Base-by-base conservation (phyloP, 2,888 invertebrate species). In the Dasysyrphus albostriatus region DNA sequence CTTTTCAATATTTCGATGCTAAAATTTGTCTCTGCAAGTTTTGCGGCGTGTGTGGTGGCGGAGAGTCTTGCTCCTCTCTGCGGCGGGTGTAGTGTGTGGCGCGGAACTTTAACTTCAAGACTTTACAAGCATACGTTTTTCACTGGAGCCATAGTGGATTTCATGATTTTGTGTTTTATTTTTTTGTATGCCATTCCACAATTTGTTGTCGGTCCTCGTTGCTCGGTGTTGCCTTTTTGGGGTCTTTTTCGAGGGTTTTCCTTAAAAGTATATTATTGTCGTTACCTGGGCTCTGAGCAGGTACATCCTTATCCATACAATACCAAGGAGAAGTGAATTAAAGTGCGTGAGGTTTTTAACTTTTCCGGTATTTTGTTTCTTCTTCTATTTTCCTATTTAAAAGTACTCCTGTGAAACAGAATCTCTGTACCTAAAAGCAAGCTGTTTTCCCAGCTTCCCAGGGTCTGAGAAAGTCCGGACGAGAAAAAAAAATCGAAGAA, bases 61-160 rank as follows among this genome's bases (percentile, higher is more conserved):
- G 87, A 87, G 87, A 83, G 87, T 83, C 79, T 83, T 78, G 74
- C 83, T 87, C 83, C 83, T 87, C 87, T 87, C 87, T 83, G 87
- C 72, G 74, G 87, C 87, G 87, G 87, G 87, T 87, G 87, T 87
- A 83, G 77, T 70, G 87, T 83, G 83, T 83, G 83, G 87, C 83
- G 87, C 87, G 87, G 87, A 83, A 87, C 83, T 44, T 67, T 49
- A 67, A 67, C 67, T 67, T 78, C 54, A 84, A 84, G 75, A 58
- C 70, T 76, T 37, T 72, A 72, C 47, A 34, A 83, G 85, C 87
- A 87, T 87, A 87, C 87, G 87, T 87, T 85, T 67, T 70, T 74
- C 65, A 72, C 61, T 39, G 59, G 81, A 59, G 59, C 67, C 72
- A 84, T 76, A 76, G 81, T 87, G 51, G 39, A 19, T 67, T 67